Percentiles rank a stretch among this genome's conserved stretches.
phyloP scores from a whole-genome alignment of 2,113 vertebrate genomes.

The Bubalus kerabau region DNA sequence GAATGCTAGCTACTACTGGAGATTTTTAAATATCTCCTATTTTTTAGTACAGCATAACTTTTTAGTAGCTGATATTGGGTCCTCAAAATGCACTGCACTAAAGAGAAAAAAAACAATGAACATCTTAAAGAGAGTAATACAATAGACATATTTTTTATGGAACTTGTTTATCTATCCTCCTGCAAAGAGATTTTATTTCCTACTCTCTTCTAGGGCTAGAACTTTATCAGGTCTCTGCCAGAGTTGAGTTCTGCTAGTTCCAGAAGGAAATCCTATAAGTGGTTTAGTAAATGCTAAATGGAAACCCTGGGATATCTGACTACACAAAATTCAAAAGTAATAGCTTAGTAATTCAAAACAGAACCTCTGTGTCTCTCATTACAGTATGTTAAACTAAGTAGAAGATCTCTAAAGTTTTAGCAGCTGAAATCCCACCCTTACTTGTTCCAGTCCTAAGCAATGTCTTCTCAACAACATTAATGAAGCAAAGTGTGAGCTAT shows the following conservation, averaged over 20 bases:
- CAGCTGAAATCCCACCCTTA: background rate
- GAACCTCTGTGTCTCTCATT: slow-evolving; percentile 14
- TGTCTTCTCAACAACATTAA: slow-evolving; percentile 14
- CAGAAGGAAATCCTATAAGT: slow-evolving; percentile 60
- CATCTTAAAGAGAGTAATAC: background rate
- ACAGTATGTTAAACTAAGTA: background rate
- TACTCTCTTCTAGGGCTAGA: slow-evolving; percentile 17
- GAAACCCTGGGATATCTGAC: slow-evolving; percentile 49
- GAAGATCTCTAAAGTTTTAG: background rate
- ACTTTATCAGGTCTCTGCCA: slow-evolving; percentile 58
- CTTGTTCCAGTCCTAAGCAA: background rate
- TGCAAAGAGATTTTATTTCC: slow-evolving; percentile 53
- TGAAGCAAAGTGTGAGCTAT: background rate
- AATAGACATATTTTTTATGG: slow-evolving; percentile 36
- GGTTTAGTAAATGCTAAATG: slow-evolving; percentile 64
- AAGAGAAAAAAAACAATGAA: background rate
- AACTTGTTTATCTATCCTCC: background rate
- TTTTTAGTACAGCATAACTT: slow-evolving; percentile 61
- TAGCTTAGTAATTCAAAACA: slow-evolving; percentile 50
- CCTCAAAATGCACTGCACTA: slow-evolving; percentile 30
- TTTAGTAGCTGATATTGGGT: slow-evolving; percentile 39
- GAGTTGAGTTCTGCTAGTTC: slow-evolving; percentile 50
- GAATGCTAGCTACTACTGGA: slow-evolving; percentile 6
- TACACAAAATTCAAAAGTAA: slow-evolving; percentile 59
- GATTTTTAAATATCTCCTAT: slow-evolving; percentile 21